A percentile compares a stretch with the other conserved stretches of the same genome.
Evolutionary conservation across 2,113 vertebrate species (phyloP).

Genomic region (Caretta caretta): DNA sequence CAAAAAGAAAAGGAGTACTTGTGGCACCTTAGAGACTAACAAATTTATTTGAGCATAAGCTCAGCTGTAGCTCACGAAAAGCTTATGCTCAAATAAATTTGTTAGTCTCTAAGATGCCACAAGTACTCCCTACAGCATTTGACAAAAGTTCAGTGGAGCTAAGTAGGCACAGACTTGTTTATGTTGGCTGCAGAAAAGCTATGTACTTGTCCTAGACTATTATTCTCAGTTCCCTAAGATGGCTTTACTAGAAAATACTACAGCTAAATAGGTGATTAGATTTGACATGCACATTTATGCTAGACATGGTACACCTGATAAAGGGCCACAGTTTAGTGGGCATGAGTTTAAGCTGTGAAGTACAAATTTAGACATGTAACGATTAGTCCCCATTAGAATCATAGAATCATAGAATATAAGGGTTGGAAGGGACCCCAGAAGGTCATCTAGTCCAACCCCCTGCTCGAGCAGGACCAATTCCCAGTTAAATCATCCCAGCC

Average conservation of each 20-base stretch:
- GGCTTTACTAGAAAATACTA: not conserved
- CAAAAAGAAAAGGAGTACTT: too few species aligned
- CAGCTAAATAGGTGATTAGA: not conserved
- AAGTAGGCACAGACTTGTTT: not conserved
- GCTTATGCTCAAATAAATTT: too few species aligned
- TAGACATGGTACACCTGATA: too few species aligned
- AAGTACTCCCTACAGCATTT: not conserved
- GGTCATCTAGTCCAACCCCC: too few species aligned
- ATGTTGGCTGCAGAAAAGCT: not conserved
- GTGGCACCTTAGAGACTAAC: too few species aligned
- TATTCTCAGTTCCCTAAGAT: not conserved
- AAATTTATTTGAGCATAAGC: too few species aligned
- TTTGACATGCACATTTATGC: not conserved
- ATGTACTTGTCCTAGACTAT: not conserved
- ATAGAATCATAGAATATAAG: too few species aligned
- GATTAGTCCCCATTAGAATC: not conserved
- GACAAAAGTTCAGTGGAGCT: not conserved
- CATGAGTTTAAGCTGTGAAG: not conserved
- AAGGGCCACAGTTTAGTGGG: not conserved
- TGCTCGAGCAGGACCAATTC: too few species aligned
- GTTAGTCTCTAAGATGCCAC: too few species aligned
- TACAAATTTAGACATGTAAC: not conserved
- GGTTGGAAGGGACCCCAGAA: too few species aligned
- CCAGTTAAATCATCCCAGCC: too few species aligned
- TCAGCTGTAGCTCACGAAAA: too few species aligned